Evolutionary conservation across 2,888 invertebrate species (phyloP), one percentile per base, ranked within the genome.

Genomic region (Epinotia brunnichana): DNA sequence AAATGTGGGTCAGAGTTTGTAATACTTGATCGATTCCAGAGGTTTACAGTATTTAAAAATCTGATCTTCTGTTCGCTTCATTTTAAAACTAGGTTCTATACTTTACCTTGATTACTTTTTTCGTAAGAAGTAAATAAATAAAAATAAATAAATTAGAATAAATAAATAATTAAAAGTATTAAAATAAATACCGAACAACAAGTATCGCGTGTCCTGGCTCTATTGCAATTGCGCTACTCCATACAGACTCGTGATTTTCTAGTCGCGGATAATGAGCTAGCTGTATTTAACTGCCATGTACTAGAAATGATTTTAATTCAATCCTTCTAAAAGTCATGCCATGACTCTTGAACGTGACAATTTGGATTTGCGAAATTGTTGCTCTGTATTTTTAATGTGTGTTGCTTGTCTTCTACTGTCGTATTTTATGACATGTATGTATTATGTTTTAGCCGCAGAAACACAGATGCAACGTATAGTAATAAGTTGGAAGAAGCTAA

Each of bases 171-270:
- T n/a, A n/a, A n/a, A n/a, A n/a, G 35, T 72, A 68, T 68, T 62
- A 63, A 51, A 69, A 48, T 62, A 69, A 60, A 63, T 57, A 63
- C 62, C 62, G 4, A 71, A 71, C 61, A 53, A 64, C 62, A 54
- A 66, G 66, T 73, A 73, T 73, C 63, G 73, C 73, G 73, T 73
- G 69, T 72, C 72, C 72, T 56, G 67, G 48, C 48, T 59, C 68
- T 69, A 73, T 69, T 69, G 63, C 63, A 48, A 63, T 63, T 57
- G 51, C 57, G 56, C 73, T 63, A 63, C 67, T 72, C 73, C 44
- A 57, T 69, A 63, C 68, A 69, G 63, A 73, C 69, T 73, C 73
- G 73, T 73, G 73, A 73, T 68, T 73, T 73, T 68, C 73, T 73
- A 29, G 57, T 63, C 73, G 41, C 63, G 68, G 68, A 63, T 73